Evolutionary conservation across 2,113 vertebrate genomes (phyloP).

Genomic region (Psilopogon haemacephalus): DNA sequence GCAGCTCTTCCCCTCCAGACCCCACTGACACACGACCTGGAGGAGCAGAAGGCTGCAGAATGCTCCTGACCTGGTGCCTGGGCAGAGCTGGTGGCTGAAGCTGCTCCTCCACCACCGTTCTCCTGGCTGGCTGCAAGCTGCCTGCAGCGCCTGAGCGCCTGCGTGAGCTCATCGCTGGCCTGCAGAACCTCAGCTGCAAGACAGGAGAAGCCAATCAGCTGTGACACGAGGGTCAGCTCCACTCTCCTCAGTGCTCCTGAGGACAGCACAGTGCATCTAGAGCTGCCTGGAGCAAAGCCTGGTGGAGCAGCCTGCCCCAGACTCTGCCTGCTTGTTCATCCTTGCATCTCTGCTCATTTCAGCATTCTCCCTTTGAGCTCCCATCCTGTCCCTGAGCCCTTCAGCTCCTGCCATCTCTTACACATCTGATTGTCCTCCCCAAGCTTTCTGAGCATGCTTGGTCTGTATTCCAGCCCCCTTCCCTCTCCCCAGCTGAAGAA

Average conservation of each 20-base stretch:
- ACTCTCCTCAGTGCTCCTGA: not conserved
- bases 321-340: not conserved
- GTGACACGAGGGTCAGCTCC: not conserved
- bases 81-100: not conserved
- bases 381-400: not conserved
- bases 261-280: not conserved
- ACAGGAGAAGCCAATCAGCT: not conserved
- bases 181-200: conserved; percentile 80
- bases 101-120: conserved; percentile 2
- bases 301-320: not conserved
- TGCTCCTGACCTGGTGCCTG: conserved; percentile 43
- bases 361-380: not conserved
- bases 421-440: not conserved
- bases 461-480: not conserved
- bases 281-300: not conserved
- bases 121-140: conserved; percentile 49
- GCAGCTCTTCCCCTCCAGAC: not conserved
- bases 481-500: not conserved
- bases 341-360: not conserved
- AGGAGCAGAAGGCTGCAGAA: not conserved
- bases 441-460: not conserved
- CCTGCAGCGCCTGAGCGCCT: conserved; percentile 75
- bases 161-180: conserved; percentile 81
- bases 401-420: not conserved
- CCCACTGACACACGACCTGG: fast-evolving